These are phyloP conservation scores for Coryphaenoides rupestris DNA, from an alignment of 2,113 vertebrate species.

Conservation along the genomic window DNA sequence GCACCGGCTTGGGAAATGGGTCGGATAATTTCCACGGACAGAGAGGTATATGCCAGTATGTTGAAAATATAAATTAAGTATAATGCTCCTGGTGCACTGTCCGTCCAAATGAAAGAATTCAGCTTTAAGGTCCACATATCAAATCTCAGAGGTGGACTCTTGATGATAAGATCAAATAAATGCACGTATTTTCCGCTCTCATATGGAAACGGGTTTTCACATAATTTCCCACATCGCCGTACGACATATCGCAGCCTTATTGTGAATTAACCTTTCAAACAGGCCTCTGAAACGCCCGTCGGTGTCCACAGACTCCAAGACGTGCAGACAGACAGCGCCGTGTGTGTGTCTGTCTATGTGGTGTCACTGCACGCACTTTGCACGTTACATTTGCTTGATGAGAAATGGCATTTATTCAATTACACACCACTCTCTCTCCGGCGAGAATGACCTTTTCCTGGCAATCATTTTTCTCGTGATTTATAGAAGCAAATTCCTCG, in stretches of 20 bases:
- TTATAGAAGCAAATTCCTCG: slow-evolving; percentile 2
- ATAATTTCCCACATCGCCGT: not conserved
- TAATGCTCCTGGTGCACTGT: not conserved
- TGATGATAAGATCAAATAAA: not conserved
- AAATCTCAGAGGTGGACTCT: not conserved
- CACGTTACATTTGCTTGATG: too few relatives aligned
- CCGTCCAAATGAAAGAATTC: too few relatives aligned
- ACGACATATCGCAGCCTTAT: not conserved
- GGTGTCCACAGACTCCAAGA: too few relatives aligned
- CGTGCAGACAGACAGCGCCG: too few relatives aligned
- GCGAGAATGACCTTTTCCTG: not conserved
- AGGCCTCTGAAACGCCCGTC: not conserved
- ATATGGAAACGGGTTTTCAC: not conserved
- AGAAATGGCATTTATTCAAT: not conserved
- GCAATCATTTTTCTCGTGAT: not conserved
- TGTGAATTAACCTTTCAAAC: not conserved
- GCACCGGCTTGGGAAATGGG: not conserved
- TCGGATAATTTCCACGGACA: not conserved
- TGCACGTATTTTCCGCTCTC: not conserved
- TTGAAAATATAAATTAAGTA: not conserved
- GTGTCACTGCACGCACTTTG: too few relatives aligned
- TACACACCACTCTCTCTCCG: not conserved
- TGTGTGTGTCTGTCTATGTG: too few relatives aligned
- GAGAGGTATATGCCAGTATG: not conserved
- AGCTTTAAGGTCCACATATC: not conserved